Conservation (phyloP, 2,888 invertebrate genomes). For the Blera fallax region DNA sequence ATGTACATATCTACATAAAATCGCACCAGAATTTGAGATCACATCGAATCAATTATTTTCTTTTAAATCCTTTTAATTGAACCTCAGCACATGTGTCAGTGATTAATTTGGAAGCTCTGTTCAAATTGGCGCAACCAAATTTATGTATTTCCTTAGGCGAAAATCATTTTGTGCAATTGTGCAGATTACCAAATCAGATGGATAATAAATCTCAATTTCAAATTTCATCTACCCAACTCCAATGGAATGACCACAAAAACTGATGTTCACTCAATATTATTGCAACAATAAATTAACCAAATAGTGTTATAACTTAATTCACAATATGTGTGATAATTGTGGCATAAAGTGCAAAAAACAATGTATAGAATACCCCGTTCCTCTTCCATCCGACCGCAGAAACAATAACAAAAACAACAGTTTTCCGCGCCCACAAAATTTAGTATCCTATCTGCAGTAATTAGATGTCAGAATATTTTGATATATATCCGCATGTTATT, state of each 20-base stretch:
- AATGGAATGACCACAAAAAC: constrained; percentile 17
- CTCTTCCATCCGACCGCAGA: not conserved
- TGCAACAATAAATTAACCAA: constrained; percentile 50
- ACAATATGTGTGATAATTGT: constrained; percentile 54
- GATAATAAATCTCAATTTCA: constrained; percentile 36
- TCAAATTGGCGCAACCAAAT: constrained; percentile 12
- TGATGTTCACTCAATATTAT: constrained; percentile 40
- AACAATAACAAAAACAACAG: constrained; percentile 43
- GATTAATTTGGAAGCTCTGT: constrained; percentile 1
- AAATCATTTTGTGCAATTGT: constrained; percentile 5
- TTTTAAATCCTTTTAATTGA: constrained; percentile 11
- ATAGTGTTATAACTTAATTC: constrained; percentile 52
- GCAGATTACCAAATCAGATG: constrained; percentile 25
- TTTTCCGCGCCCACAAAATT: constrained; percentile 58
- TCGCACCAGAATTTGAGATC: not conserved
- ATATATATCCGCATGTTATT: constrained; percentile 66
- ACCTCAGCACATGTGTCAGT: not conserved
- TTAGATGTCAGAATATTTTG: constrained; percentile 70
- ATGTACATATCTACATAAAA: too few species aligned
- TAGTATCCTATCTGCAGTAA: constrained; percentile 68
- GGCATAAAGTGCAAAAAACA: constrained; percentile 6
- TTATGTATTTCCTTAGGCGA: constrained; percentile 12
- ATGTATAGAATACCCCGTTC: not conserved
- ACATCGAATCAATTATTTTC: not conserved
- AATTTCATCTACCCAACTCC: not conserved